Conservation (phyloP, 2,797 vertebrate genomes). For the Pangasius sanitwongsei region DNA sequence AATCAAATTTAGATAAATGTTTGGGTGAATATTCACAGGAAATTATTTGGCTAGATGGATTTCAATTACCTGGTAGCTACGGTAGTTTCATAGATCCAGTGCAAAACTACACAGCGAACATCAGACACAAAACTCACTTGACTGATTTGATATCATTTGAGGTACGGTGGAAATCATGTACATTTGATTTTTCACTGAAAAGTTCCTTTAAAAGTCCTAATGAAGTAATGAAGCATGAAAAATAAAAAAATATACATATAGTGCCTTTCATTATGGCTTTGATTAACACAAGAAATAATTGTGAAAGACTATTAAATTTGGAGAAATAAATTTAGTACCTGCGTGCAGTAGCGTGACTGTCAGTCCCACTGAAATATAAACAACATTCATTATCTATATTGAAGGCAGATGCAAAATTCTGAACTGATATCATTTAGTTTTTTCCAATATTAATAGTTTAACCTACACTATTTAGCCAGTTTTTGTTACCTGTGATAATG, state of each 20-base stretch:
- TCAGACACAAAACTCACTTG: neutral
- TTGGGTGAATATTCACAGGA: neutral
- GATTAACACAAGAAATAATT: neutral
- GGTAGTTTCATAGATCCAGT: neutral
- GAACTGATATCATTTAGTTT: neutral
- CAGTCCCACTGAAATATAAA: conserved; percentile 45
- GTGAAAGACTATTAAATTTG: neutral
- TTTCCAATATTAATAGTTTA: neutral
- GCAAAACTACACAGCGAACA: neutral
- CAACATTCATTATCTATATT: neutral
- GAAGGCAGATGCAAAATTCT: neutral
- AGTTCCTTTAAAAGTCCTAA: neutral
- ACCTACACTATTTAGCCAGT: neutral
- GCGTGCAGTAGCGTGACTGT: conserved; percentile 12
- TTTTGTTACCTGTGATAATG: neutral
- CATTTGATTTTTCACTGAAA: neutral
- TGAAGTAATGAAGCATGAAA: neutral
- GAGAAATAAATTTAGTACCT: conserved; percentile 17
- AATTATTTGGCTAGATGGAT: neutral
- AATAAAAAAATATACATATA: neutral
- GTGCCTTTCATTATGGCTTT: neutral
- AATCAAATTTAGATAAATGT: neutral
- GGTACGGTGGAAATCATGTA: neutral
- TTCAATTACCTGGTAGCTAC: neutral
- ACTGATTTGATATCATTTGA: neutral